Percentiles rank a stretch among this genome's conserved stretches.
These are phyloP conservation scores for Rugalucina vietnamica DNA, from an alignment of 2,888 invertebrate species.

Conservation along the genomic window DNA sequence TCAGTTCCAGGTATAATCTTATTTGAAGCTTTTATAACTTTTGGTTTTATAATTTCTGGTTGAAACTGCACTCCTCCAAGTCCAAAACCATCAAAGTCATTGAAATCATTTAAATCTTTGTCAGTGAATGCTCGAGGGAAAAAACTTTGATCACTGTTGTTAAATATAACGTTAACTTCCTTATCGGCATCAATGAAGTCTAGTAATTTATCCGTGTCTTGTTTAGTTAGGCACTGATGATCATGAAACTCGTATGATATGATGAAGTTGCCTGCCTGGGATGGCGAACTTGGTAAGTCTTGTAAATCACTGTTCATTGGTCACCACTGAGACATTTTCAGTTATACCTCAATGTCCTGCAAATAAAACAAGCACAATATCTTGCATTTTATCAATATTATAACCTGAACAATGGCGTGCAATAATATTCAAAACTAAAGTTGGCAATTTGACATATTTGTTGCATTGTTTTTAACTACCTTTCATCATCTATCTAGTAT, in stretches of 20 bases:
- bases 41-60: background rate
- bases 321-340: background rate
- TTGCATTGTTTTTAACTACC: background rate
- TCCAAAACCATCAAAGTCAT: background rate
- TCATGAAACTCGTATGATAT: constrained; percentile 35
- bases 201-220: constrained; percentile 26
- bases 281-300: constrained; percentile 33
- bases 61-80: background rate
- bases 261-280: constrained; percentile 42
- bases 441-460: background rate
- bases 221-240: background rate
- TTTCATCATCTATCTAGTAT: background rate
- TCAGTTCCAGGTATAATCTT: background rate
- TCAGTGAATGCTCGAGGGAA: constrained; percentile 60
- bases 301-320: constrained; percentile 26
- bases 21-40: background rate
- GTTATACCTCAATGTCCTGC: background rate
- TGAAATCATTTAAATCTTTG: constrained; percentile 25
- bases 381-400: too few relatives aligned
- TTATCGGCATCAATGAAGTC: constrained; percentile 24
- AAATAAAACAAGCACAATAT: too few relatives aligned
- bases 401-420: too few relatives aligned
- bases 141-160: constrained; percentile 47
- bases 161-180: background rate
- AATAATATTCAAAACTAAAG: background rate